phyloP scores from a whole-genome alignment of 2,797 vertebrate species.

The Sebastiscus tertius region DNA sequence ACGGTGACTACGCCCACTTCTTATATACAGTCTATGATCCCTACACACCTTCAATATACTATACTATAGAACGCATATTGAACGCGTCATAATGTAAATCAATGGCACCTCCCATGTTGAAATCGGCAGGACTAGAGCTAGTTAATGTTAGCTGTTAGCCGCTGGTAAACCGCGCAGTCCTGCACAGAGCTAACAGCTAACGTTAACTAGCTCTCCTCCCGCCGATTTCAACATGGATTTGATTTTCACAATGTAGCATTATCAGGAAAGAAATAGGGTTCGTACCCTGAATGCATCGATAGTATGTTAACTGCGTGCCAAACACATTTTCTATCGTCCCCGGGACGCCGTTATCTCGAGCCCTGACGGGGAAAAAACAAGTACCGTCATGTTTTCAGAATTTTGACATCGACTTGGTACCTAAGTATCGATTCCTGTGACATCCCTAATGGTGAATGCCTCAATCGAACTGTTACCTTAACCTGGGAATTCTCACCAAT shows the following conservation, averaged over 20 bases:
- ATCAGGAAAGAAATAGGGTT: background rate
- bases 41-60: too few species aligned
- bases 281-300: background rate
- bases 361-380: too few species aligned
- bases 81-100: background rate
- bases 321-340: background rate
- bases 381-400: background rate
- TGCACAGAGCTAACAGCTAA: background rate
- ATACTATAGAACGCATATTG: background rate
- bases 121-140: background rate
- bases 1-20: too few species aligned
- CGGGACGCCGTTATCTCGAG: too few species aligned
- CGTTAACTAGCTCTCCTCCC: too few species aligned
- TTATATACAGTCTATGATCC: too few species aligned
- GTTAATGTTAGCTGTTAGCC: background rate
- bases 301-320: background rate
- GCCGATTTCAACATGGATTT: background rate
- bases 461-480: conserved; percentile 4
- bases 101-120: background rate
- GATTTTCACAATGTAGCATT: background rate
- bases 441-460: background rate
- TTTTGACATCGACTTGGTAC: background rate
- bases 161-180: background rate
- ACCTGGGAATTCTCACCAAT: conserved; percentile 6
- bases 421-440: background rate